Evolutionary conservation across 1,140 invertebrate species (phyloP).

Genomic region (Polypedilum pembai): DNA sequence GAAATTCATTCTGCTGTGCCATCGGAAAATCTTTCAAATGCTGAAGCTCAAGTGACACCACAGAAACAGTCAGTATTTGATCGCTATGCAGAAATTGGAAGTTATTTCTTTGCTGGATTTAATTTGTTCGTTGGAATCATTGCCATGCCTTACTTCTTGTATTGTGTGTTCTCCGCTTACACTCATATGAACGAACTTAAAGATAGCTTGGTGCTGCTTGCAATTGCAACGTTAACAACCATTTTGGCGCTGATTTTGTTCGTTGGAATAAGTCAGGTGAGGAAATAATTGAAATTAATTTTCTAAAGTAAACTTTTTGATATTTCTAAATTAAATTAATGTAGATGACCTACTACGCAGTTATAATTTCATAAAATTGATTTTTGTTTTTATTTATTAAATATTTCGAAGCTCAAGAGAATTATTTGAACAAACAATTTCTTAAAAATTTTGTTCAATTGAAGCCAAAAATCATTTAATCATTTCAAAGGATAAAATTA

Average conservation of each 20-base stretch:
- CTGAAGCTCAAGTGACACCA: background rate
- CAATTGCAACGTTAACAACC: background rate
- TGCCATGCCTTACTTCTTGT: background rate
- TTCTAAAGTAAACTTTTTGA: no score
- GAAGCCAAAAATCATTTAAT: no score
- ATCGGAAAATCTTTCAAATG: slow-evolving; percentile 4
- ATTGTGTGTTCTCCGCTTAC: background rate
- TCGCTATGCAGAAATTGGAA: slow-evolving; percentile 6
- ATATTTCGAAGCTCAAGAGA: no score
- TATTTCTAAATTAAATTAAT: no score
- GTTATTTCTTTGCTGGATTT: background rate
- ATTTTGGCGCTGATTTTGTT: background rate
- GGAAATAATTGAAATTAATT: background rate
- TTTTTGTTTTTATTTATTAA: no score
- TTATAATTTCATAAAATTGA: no score
- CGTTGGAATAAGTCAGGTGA: background rate
- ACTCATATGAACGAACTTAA: background rate
- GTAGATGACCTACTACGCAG: no score
- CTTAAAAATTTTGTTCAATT: no score
- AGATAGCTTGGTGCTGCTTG: background rate
- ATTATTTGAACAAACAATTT: no score
- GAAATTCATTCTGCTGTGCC: background rate
- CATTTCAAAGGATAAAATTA: no score
- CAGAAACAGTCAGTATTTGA: background rate
- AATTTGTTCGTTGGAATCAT: background rate